These are phyloP conservation scores for Clitarchus hookeri DNA, from an alignment of 2,888 invertebrate species.

Conservation along the genomic window DNA sequence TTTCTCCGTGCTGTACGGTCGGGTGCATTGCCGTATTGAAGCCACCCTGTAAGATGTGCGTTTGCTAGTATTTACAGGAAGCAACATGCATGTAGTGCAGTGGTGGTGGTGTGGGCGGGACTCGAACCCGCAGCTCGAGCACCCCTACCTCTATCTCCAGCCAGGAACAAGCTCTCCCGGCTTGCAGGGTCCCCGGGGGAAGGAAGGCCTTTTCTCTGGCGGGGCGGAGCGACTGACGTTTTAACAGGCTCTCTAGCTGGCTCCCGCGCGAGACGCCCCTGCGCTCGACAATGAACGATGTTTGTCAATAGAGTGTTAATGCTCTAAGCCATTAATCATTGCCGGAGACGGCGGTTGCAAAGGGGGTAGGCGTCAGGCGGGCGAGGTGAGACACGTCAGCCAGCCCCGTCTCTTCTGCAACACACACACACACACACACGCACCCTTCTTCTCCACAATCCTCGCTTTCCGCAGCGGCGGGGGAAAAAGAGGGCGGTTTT, in stretches of 20 bases:
- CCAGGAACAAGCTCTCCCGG: neutral
- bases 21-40: too few species aligned
- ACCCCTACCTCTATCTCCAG: neutral
- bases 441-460: too few species aligned
- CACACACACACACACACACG: too few species aligned
- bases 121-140: neutral
- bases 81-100: too few species aligned
- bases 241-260: neutral
- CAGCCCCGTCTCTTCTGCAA: neutral
- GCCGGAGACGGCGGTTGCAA: slow-evolving; percentile 39
- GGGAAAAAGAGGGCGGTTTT: neutral
- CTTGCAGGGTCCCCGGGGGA: neutral
- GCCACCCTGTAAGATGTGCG: too few species aligned
- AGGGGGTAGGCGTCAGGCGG: slow-evolving; percentile 20
- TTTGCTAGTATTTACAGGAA: too few species aligned
- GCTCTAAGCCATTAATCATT: slow-evolving; percentile 58
- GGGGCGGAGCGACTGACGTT: neutral
- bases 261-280: neutral
- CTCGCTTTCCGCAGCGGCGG: too few species aligned
- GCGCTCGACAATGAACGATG: slow-evolving; percentile 49
- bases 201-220: neutral
- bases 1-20: too few species aligned
- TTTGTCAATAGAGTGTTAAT: slow-evolving; percentile 58
- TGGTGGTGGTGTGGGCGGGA: neutral
- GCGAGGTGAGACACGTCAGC: neutral